Evolutionary conservation across 2,113 vertebrate species (phyloP).

Genomic region (Lagenorhynchus albirostris): DNA sequence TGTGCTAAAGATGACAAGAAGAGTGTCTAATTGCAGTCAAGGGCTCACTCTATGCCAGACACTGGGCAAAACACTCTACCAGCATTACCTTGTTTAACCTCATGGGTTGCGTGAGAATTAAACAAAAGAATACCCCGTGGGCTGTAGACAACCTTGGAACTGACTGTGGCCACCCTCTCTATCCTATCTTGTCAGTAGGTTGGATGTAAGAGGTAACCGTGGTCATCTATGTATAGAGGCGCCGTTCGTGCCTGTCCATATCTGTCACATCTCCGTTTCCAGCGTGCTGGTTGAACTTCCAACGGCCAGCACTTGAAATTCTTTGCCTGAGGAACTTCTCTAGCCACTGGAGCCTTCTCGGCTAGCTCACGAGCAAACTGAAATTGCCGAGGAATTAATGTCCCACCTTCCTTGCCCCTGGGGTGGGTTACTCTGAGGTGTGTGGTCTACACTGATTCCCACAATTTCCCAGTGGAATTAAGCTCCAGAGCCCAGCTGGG

Average conservation of each 20-base stretch:
- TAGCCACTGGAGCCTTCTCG: neutral
- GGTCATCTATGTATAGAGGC: neutral
- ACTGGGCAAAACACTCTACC: fast-evolving
- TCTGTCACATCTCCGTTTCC: neutral
- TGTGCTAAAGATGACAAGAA: neutral
- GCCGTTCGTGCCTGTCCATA: fast-evolving
- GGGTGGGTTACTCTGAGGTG: neutral
- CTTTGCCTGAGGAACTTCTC: neutral
- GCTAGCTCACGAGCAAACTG: neutral
- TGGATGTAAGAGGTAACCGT: too few species aligned
- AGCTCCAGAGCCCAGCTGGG: neutral
- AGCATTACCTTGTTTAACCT: neutral
- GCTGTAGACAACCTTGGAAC: neutral
- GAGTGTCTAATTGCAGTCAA: neutral
- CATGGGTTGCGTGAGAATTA: fast-evolving
- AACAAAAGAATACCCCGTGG: neutral
- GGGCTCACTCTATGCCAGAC: neutral
- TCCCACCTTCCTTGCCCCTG: fast-evolving
- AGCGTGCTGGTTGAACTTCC: neutral
- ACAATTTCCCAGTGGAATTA: neutral
- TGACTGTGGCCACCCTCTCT: fast-evolving
- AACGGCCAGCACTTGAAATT: neutral
- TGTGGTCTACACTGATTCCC: neutral
- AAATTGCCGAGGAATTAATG: neutral
- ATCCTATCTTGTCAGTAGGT: neutral